Evolutionary conservation across 2,113 vertebrate genomes (phyloP), one percentile per base, ranked within the genome.

Genomic region (Callithrix jacchus): DNA sequence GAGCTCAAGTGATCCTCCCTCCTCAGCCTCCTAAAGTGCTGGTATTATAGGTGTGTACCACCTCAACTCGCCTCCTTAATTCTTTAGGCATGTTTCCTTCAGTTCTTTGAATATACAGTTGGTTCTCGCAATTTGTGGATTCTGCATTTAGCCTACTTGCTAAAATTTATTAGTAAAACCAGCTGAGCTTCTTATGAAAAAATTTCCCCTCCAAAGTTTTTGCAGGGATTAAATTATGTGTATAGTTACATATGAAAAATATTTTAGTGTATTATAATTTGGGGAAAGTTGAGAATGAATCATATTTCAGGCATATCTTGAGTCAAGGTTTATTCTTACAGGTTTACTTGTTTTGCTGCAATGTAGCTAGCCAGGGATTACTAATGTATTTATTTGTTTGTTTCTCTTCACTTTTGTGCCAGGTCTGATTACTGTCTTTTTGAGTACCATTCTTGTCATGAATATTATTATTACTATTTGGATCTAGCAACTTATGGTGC

Each of bases 231-330:
- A 77, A 70, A 76, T 94, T 93, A 52, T 70, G 77, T 25, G 68
- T 89, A 81, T 58, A 80, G 37, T 81, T 77, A 42, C 17, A 20
- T 70, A n/a, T 68, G 32, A 93, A 87, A 89, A 94, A 47, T 71
- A 70, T 61, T 95, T 85, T 37, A 86, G 1, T 58, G 2, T 89
- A n/a, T 70, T 77, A 37, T 18, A n/a, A 92, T 47, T 95, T 80
- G 64, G 71, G 61, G 10, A 21, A 92, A 85, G 37, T 89, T 83
- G 42, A 89, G 42, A 95, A 89, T 94, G 56, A 97, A 64, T 92
- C 89, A 35, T 71, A 27, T 95, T 94, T 82, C 35, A 74, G 42
- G 73, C 6, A 14, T 77, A 76, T 86, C 18, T 93, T 95, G 54
- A 81, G 18, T 93, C 82, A 54, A 73, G 10, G 18, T 91, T 91